phyloP scores from a whole-genome alignment of 2,797 vertebrate genomes.

The Pangasius macronema region DNA sequence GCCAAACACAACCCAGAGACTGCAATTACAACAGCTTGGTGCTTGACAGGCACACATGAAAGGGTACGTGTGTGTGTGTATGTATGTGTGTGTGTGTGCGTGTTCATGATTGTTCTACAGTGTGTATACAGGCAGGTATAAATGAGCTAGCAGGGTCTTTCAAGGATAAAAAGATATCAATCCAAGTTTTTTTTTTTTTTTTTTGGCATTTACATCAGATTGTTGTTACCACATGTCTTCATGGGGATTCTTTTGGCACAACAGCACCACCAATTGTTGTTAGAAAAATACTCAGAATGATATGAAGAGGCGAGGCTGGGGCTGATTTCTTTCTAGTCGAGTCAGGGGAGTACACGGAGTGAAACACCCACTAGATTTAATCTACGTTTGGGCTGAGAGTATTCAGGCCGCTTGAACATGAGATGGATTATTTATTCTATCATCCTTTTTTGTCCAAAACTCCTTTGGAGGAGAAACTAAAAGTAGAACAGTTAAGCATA shows the following conservation, averaged over 20 bases:
- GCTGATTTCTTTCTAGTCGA: neutral
- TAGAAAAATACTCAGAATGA: neutral
- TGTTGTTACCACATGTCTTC: neutral
- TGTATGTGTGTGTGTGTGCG: constrained; percentile 17
- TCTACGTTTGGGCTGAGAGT: neutral
- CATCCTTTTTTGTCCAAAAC: neutral
- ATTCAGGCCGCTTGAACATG: neutral
- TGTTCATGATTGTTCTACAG: neutral
- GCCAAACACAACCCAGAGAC: constrained; percentile 24
- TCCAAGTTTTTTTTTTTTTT: neutral
- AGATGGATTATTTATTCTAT: neutral
- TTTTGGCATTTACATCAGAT: neutral
- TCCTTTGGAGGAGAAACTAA: neutral
- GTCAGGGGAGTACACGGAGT: neutral
- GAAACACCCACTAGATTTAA: neutral
- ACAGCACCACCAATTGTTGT: neutral
- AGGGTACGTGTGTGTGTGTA: constrained; percentile 5
- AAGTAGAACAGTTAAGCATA: neutral
- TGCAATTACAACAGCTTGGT: constrained; percentile 35
- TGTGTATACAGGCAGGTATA: neutral
- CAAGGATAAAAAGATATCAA: neutral
- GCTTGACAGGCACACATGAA: constrained; percentile 5
- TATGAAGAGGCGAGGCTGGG: neutral
- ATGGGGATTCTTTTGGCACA: neutral
- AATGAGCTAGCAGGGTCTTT: neutral